These are phyloP conservation scores for Artibeus lituratus DNA, from an alignment of 2,797 vertebrate species.

Conservation along the genomic window DNA sequence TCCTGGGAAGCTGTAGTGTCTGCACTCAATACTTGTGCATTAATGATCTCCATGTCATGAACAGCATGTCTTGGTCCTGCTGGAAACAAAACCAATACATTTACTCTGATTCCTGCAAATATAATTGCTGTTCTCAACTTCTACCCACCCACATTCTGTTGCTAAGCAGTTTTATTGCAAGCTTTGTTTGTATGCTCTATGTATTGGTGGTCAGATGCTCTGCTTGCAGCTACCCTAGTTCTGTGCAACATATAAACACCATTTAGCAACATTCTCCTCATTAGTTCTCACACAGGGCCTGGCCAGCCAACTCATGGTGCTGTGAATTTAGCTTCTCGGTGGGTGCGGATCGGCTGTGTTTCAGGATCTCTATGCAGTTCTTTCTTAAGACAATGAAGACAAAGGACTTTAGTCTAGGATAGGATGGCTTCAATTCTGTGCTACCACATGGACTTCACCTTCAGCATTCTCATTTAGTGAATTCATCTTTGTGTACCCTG, in stretches of 20 bases:
- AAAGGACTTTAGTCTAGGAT: neutral
- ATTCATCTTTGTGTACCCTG: neutral
- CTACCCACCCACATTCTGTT: neutral
- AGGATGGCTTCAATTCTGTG: neutral
- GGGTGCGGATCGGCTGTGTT: neutral
- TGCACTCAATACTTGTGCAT: neutral
- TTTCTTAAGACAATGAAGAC: neutral
- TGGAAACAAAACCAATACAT: neutral
- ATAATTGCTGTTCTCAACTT: neutral
- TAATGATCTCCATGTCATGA: neutral
- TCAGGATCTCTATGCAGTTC: neutral
- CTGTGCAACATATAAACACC: neutral
- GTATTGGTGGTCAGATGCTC: slow-evolving; percentile 15
- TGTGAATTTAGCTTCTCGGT: neutral
- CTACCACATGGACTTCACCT: neutral
- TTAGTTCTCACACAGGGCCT: neutral
- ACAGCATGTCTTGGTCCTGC: neutral
- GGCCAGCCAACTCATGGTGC: neutral
- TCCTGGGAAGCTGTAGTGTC: neutral
- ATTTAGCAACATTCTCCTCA: neutral
- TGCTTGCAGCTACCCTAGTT: slow-evolving; percentile 9
- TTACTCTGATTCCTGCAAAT: neutral
- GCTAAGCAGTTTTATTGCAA: slow-evolving; percentile 17
- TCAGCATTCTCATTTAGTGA: neutral
- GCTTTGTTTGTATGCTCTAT: neutral